Conservation (phyloP, 2,888 invertebrate species). For the Apantesis nais region DNA sequence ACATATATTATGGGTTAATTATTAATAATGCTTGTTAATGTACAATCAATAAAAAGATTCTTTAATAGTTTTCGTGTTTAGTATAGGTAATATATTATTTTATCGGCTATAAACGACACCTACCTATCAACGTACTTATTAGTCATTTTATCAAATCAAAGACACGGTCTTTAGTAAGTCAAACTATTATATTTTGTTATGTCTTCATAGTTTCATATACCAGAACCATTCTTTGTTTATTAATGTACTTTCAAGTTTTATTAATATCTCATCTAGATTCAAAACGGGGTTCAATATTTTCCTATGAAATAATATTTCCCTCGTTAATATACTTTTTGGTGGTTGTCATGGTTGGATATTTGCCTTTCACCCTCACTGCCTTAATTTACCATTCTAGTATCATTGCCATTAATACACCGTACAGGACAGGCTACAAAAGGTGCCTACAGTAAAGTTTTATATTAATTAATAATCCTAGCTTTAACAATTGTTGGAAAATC, state of each 20-base stretch:
- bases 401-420: background rate
- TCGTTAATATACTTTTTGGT: background rate
- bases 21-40: background rate
- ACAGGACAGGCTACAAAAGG: too few relatives aligned
- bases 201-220: too few relatives aligned
- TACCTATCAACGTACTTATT: background rate
- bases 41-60: background rate
- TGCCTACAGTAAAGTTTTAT: too few relatives aligned
- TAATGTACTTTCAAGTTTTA: too few relatives aligned
- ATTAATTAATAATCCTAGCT: background rate
- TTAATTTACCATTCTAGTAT: background rate
- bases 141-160: background rate
- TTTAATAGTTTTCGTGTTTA: conserved; percentile 16
- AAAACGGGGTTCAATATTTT: background rate
- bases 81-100: conserved; percentile 5
- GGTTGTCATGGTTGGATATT: background rate
- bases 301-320: background rate
- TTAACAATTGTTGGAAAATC: background rate
- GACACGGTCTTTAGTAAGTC: too few relatives aligned
- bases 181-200: too few relatives aligned
- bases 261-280: background rate
- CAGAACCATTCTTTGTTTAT: too few relatives aligned
- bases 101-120: background rate
- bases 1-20: background rate
- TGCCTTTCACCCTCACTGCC: background rate